Base-by-base conservation (phyloP, 2,888 invertebrate genomes). In the Itoplectis maculator region DNA sequence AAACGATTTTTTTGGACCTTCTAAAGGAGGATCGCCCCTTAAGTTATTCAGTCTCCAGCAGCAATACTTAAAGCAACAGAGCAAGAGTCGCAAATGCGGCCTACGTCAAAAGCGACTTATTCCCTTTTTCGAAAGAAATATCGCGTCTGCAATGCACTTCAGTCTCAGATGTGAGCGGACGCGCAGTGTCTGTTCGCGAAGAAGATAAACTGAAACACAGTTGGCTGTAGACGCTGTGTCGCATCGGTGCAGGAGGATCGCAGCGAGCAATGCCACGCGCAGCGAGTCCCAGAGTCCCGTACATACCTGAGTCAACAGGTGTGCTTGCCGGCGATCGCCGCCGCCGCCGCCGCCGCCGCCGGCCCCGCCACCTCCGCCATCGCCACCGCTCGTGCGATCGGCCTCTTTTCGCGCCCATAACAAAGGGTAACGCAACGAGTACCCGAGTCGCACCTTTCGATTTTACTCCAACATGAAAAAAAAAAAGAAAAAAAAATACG, bases 241-340 rank as follows among this genome's bases (percentile, higher is more conserved):
- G n/a, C 40, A 72, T 49, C 69, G 42, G 56, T n/a, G 47, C 70
- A 11, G 45, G 75, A n/a, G 59, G 54, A 23, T 29, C 29, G 29
- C 29, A 2, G 29, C 29, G n/a, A n/a, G n/a, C n/a, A n/a, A n/a
- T 5, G 23, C 54, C 54, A 47, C 72, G 74, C 49, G 80, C 63
- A 49, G 80, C 42, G 37, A 54, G 63, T 54, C 76, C 74, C n/a
- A n/a, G 79, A 80, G 79, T 82, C 85, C 83, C 85, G 85, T 85
- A 87, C 88, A 88, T 88, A 88, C 88, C 88, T 88, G 88, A 84
- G 86, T 84, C 88, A 88, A 88, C 88, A 88, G 88, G 88, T 88
- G 88, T 88, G 88, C 88, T 85, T n/a, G n/a, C n/a, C n/a, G n/a
- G n/a, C n/a, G 66, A 81, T 83, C 63, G n/a, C 51, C 29, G 29